Evolutionary conservation across 2,797 vertebrate genomes (phyloP), one percentile per base, ranked within the genome.

Genomic region (Dendrocincla tyrannina): DNA sequence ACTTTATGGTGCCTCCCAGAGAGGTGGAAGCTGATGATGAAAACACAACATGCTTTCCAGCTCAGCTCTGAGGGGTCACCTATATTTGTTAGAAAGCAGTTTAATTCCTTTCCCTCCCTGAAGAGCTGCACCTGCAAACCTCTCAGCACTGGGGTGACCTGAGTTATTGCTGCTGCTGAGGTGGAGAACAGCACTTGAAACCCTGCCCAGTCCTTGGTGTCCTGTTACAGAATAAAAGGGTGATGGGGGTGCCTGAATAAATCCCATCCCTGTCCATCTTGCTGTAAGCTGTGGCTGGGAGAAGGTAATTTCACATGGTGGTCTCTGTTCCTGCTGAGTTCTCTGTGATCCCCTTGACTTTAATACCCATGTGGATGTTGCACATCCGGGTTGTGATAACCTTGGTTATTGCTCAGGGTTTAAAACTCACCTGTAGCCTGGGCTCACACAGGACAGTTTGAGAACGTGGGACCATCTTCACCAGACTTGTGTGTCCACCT

Each of bases 401-500:
- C 52, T 46, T 41, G 60, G 13, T 42, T 4, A 1, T 7, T 22
- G 27, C 28, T 75, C 35, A 6, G 66, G 33, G 15, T 62, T 69
- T 35, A 60, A 73, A 69, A 27, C 27, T 12, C 53, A 1, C 11
- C 15, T 8, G 1, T 12, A 24, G 32, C 17, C 46, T 25, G 64
- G 41, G 24, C 47, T 76, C 0, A 0, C 5, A 18, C 42, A 8
- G 50, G 11, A 10, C 32, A 37, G 2, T 8, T 64, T 24, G 39
- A 25, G 47, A 13, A 22, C 5, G 4, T 19, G n/a, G 9, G 13
- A 0, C 24, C 30, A 30, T 9, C 37, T 33, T 42, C 14, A 7
- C 16, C 17, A 4, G 20, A 1, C 3, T 19, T 4, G 4, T 1
- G 2, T 11, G 32, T 12, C 9, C 6, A 3, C 22, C 32, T 80